phyloP scores from a whole-genome alignment of 2,797 vertebrate genomes.

The Kryptolebias ocellatus region DNA sequence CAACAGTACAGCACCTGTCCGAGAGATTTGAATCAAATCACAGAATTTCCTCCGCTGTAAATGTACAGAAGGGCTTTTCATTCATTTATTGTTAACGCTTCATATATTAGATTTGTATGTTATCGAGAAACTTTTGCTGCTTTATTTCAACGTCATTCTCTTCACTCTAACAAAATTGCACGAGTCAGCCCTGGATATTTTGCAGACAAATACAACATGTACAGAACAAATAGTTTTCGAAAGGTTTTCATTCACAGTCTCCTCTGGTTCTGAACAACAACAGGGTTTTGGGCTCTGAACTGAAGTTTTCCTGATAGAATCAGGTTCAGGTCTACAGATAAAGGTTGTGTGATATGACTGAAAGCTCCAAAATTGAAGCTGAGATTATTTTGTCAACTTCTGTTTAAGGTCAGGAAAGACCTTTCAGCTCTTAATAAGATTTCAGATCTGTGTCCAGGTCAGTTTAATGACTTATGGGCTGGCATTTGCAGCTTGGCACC shows the following conservation, averaged over 20 bases:
- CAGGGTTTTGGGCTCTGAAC: too few species aligned
- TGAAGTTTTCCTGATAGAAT: not conserved
- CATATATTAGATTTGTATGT: not conserved
- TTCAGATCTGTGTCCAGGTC: not conserved
- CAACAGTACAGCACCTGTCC: not conserved
- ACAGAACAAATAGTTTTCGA: not conserved
- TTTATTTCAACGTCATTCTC: too few species aligned
- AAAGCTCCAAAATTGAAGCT: slow-evolving; percentile 2
- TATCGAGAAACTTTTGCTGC: not conserved
- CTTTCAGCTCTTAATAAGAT: not conserved
- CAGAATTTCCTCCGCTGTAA: not conserved
- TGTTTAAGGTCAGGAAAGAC: slow-evolving; percentile 22
- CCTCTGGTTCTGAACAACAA: not conserved
- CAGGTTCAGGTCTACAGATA: not conserved
- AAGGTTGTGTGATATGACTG: not conserved
- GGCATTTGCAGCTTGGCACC: slow-evolving; percentile 8
- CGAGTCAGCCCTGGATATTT: not conserved
- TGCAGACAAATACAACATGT: not conserved
- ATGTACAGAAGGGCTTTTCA: not conserved
- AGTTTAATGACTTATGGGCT: not conserved
- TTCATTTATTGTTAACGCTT: not conserved
- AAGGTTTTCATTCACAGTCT: not conserved
- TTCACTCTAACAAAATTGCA: not conserved
- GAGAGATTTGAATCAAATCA: not conserved
- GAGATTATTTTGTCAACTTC: slow-evolving; percentile 1